These are phyloP conservation scores for Forbesichthys agassizii DNA, from an alignment of 2,113 vertebrate species.

Conservation along the genomic window DNA sequence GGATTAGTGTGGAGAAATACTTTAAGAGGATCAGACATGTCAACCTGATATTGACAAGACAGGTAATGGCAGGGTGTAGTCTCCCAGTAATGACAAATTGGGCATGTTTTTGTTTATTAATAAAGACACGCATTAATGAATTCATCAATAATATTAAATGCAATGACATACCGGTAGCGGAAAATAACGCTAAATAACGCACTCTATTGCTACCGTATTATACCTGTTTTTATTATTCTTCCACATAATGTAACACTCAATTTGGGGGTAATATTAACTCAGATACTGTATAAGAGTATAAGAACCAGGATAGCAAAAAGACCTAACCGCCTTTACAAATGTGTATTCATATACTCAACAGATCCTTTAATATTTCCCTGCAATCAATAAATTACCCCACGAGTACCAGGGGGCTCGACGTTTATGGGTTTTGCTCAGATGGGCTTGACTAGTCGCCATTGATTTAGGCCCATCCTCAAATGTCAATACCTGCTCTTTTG, in stretches of 20 bases:
- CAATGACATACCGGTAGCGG: too few species aligned
- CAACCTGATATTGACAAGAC: conserved; percentile 80
- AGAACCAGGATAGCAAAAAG: not conserved
- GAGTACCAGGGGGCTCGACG: conserved; percentile 80
- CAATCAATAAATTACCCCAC: conserved; percentile 88
- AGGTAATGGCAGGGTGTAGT: conserved; percentile 32
- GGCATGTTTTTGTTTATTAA: not conserved
- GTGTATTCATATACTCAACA: conserved; percentile 21
- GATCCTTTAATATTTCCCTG: conserved; percentile 78
- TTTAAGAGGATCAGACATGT: conserved; percentile 90
- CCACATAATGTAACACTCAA: too few species aligned
- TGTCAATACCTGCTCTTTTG: conserved; percentile 91
- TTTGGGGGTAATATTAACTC: too few species aligned
- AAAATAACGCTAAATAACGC: too few species aligned
- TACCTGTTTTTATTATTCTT: not conserved
- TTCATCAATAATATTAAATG: not conserved
- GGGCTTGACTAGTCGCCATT: conserved; percentile 80
- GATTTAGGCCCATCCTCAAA: conserved; percentile 86
- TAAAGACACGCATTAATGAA: not conserved
- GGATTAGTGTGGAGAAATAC: conserved; percentile 95
- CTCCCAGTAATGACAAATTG: conserved; percentile 2
- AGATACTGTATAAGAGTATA: too few species aligned
- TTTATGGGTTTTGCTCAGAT: conserved; percentile 87
- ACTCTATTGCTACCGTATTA: too few species aligned
- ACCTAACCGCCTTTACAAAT: not conserved